Evolutionary conservation across 2,113 vertebrate genomes (phyloP), one percentile per base, ranked within the genome.

Genomic region (Athene noctua): DNA sequence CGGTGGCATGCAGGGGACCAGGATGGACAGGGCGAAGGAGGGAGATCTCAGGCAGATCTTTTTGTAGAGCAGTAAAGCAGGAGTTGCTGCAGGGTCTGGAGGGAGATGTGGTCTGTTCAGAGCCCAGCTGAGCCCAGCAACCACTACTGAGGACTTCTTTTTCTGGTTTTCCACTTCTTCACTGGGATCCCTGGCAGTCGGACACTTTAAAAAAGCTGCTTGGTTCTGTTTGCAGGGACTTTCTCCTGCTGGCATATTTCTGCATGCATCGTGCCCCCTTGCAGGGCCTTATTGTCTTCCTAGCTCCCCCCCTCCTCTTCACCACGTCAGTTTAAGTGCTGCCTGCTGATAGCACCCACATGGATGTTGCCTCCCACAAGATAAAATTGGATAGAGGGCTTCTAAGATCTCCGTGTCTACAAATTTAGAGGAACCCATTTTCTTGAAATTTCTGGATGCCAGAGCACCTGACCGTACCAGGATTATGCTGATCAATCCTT

Each of bases 1-100:
- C 68, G 52, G 26, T 65, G 34, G 36, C 2, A 0, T 44, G 29
- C 1, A 3, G 13, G 27, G 27, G 42, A 9, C 13, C 11, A 20
- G 17, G 44, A 46, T 14, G 52, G 44, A 42, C 15, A 52, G 22
- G 55, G 27, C 0, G 4, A 75, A 62, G 30, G 58, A 73, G 23
- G 34, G 20, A 73, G 20, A 86, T 30, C 9, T 73, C 25, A 46
- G 4, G 40, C 46, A 13, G 68, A 25, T 23, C 3, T 49, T 54
- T 51, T 46, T 46, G 36, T 20, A 32, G 29, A 68, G 61, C 40
- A 44, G 15, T 29, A 57, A 21, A 62, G 12, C 2, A 1, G 58
- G 58, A 72, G 32, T 7, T 63, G 61, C 25, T 83, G 61, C 8
- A 68, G 34, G 36, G 49, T 74, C 74, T 38, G 49, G 61, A 74